These are phyloP conservation scores for Cyphomyrus plagiostoma DNA, from an alignment of 2,113 vertebrate genomes.

Conservation along the genomic window DNA sequence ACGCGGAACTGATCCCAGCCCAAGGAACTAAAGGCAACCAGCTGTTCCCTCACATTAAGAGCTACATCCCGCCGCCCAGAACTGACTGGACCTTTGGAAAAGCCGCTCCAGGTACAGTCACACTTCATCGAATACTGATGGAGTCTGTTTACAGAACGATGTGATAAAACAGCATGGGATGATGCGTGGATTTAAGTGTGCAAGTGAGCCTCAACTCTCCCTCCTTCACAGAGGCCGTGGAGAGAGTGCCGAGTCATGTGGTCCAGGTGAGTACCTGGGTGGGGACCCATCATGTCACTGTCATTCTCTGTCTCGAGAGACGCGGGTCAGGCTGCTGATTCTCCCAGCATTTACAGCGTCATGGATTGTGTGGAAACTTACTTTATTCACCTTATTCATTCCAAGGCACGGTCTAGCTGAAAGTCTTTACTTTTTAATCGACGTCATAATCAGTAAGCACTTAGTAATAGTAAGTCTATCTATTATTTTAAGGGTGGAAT, in stretches of 20 bases:
- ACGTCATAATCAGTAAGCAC: background rate
- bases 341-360: background rate
- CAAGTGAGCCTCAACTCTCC: too few species aligned
- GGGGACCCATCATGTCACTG: background rate
- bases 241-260: background rate
- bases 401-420: background rate
- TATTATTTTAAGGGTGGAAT: background rate
- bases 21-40: background rate
- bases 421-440: background rate
- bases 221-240: background rate
- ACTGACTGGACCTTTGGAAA: background rate
- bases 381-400: background rate
- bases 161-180: background rate
- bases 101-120: background rate
- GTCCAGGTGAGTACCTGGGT: background rate
- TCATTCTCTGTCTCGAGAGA: background rate
- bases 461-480: background rate
- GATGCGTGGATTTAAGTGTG: background rate
- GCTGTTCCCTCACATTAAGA: background rate
- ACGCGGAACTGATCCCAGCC: slow-evolving; percentile 3
- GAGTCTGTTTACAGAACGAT: background rate
- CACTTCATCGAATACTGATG: background rate
- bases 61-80: background rate
- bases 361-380: background rate
- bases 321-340: background rate